Evolutionary conservation across 92 coral and sea anemone genomes (phyloP).

Genomic region (Epizoanthus illoricatus): DNA sequence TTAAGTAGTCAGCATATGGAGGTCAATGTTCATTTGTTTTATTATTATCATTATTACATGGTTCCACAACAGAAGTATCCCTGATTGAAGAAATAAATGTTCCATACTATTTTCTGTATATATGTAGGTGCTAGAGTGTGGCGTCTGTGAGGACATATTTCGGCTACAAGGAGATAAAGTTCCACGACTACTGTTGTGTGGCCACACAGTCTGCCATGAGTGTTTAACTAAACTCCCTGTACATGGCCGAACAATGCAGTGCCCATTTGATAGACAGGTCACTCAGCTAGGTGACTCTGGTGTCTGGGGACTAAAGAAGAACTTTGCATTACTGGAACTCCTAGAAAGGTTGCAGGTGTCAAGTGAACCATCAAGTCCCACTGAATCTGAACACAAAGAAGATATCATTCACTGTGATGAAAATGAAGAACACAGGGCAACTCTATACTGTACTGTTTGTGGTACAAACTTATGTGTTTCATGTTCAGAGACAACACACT

Average conservation of each 20-base stretch:
- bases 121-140: constrained; percentile 85
- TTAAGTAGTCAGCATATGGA: no score
- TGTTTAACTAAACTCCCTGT: constrained; percentile 90
- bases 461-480: constrained; percentile 75
- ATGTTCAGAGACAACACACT: constrained; percentile 88
- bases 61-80: no score
- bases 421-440: constrained; percentile 92
- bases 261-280: constrained; percentile 97
- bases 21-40: no score
- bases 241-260: constrained; percentile 73
- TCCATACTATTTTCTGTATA: not conserved
- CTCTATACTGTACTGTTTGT: constrained; percentile 88
- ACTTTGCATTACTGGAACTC: constrained; percentile 92
- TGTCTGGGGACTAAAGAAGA: constrained; percentile 98
- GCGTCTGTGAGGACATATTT: constrained; percentile 97
- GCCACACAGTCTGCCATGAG: constrained; percentile 97
- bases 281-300: constrained; percentile 98
- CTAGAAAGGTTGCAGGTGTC: constrained; percentile 83
- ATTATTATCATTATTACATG: no score
- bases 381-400: constrained; percentile 65
- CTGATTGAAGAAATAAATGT: no score
- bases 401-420: constrained; percentile 90
- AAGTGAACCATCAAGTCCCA: constrained; percentile 63
- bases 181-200: constrained; percentile 92
- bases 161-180: constrained; percentile 98